Evolutionary conservation across 92 coral and sea anemone species (phyloP).

Genomic region (Isaurus tuberculatus): DNA sequence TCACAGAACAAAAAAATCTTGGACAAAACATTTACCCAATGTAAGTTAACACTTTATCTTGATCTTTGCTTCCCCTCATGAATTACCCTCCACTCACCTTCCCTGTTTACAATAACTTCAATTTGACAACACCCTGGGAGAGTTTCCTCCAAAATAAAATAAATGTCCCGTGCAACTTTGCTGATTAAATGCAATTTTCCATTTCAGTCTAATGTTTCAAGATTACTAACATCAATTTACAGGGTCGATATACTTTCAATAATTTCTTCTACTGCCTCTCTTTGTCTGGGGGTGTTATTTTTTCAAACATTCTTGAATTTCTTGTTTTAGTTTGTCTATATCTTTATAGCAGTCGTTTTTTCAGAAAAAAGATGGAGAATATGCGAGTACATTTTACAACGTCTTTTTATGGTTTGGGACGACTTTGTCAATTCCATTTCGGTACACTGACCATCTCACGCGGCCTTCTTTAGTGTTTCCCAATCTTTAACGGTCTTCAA

Average conservation of each 20-base stretch:
- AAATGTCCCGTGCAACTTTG: neutral
- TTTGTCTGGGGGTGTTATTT: no score
- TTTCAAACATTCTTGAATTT: no score
- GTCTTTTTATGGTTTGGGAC: neutral
- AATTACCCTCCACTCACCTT: neutral
- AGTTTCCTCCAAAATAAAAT: conserved; percentile 4
- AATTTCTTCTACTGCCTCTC: no score
- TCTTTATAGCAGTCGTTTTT: no score
- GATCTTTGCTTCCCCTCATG: conserved; percentile 1
- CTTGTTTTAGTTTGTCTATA: no score
- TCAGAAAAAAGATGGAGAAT: no score
- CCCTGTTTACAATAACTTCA: conserved; percentile 1
- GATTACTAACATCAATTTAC: no score
- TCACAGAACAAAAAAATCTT: neutral
- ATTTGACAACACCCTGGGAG: conserved; percentile 9
- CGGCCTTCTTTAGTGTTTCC: conserved; percentile 51
- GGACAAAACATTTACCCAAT: neutral
- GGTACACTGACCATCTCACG: conserved; percentile 40
- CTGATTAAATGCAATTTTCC: neutral
- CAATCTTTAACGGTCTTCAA: conserved; percentile 6
- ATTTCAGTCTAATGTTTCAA: no score
- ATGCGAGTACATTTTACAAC: no score
- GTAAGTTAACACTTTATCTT: neutral
- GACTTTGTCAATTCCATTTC: neutral
- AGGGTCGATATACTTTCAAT: no score